Evolutionary conservation across 2,888 invertebrate species (phyloP).

Genomic region (Caenorhabditis uteleia): DNA sequence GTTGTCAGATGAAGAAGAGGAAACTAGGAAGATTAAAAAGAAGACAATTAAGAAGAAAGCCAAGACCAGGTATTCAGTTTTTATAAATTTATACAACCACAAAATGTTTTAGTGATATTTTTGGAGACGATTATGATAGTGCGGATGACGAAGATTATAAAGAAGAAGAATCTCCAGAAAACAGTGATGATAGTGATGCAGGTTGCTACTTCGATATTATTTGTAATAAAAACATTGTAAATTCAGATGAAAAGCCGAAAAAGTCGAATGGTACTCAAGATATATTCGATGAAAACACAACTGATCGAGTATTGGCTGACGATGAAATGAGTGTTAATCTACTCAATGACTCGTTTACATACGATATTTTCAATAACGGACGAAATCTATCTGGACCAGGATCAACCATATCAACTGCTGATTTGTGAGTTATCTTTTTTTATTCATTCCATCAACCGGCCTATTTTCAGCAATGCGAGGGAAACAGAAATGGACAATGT

Average conservation of each 20-base stretch:
- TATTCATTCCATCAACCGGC: no score
- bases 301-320: constrained; percentile 4
- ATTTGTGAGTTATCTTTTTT: constrained; percentile 4
- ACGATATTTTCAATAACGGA: constrained; percentile 22
- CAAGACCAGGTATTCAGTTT: not conserved
- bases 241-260: constrained; percentile 7
- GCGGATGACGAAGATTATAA: constrained; percentile 33
- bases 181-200: not conserved
- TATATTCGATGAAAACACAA: no score
- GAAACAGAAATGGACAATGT: not conserved
- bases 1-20: constrained; percentile 27
- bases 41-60: constrained; percentile 21
- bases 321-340: constrained; percentile 36
- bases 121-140: constrained; percentile 14
- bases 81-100: no score
- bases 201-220: no score
- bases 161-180: constrained; percentile 3
- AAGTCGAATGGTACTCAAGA: not conserved
- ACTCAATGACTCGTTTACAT: constrained; percentile 31
- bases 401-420: constrained; percentile 13
- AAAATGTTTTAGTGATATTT: no score
- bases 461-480: not conserved
- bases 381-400: constrained; percentile 20
- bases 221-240: no score
- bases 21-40: constrained; percentile 9